Base-by-base conservation (phyloP, 2,113 vertebrate genomes). In the Xiphophorus maculatus region DNA sequence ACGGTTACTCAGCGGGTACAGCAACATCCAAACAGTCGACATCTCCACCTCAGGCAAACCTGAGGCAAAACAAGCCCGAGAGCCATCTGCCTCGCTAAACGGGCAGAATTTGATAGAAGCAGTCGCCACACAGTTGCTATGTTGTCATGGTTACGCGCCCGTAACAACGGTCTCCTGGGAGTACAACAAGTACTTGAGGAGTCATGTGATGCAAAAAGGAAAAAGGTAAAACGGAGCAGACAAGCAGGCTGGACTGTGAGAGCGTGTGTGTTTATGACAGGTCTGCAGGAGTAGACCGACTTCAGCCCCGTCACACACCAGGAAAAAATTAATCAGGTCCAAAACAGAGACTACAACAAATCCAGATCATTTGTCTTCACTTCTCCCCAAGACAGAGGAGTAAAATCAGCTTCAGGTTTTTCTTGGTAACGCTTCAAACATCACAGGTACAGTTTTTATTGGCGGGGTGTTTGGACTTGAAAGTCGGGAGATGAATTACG, bases 131-230 rank as follows among this genome's bases (percentile, higher is more conserved):
- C 75, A 69, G 69, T 78, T 73, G 81, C 72, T 72, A 33, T 9
- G 71, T 89, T 86, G 89, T 84, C 91, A 88, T 28, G 71, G 88
- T 83, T 83, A 88, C 88, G 42, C 51, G 82, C 44, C 85, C 83
- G 76, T 90, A 84, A 90, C 87, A 86, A 91, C 87, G 22, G 81
- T 89, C 76, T 90, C 89, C 79, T 61, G 83, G 84, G 83, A 84
- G 65, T 84, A 65, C 19, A 71, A 67, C 79, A 30, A 63, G 80
- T 68, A 69, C 86, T 79, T 51, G 60, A 80, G 70, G 37, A 79
- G 77, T 87, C 81, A 81, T 68, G 51, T 88, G 86, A 88, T 19
- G 67, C 37, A 67, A 44, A 80, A 30, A 22, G 9, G 9, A 58
- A 58, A 58, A 73, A 42, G 25, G 27, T 37, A 69, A 64, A 80